phyloP scores from a whole-genome alignment of 2,797 vertebrate genomes.

The Macrochelys suwanniensis region DNA sequence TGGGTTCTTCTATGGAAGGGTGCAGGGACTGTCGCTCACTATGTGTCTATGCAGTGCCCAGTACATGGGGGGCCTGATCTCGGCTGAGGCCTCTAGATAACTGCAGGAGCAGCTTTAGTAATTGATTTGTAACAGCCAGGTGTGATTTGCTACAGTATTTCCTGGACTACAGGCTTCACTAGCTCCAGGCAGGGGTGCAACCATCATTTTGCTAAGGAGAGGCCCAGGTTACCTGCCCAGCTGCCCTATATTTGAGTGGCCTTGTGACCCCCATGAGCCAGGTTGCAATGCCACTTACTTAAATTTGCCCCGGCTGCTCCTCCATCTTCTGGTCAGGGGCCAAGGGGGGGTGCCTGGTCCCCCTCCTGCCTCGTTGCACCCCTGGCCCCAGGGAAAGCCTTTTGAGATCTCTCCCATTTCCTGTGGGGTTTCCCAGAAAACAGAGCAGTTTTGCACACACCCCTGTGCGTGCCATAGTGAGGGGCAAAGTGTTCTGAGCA shows the following conservation, averaged over 20 bases:
- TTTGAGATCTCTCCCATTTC: not conserved
- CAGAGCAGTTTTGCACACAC: not conserved
- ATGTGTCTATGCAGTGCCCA: not conserved
- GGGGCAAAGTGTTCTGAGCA: too few species aligned
- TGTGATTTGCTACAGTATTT: not conserved
- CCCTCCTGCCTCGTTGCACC: too few species aligned
- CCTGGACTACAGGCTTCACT: not conserved
- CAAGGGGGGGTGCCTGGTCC: not conserved
- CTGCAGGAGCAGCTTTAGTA: not conserved
- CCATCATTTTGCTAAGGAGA: too few species aligned
- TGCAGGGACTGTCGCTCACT: not conserved
- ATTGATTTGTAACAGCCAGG: not conserved
- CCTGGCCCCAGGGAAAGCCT: not conserved
- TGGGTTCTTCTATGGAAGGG: not conserved
- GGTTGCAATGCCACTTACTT: not conserved
- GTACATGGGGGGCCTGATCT: not conserved
- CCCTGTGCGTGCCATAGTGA: too few species aligned
- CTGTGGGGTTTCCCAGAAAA: not conserved
- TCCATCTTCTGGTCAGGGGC: not conserved
- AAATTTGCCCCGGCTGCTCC: not conserved
- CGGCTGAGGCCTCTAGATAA: not conserved
- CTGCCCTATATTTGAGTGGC: not conserved
- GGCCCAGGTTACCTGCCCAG: not conserved
- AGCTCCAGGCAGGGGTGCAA: too few species aligned
- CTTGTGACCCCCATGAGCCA: not conserved